Evolutionary conservation across 2,888 invertebrate genomes (phyloP), one percentile per base, ranked within the genome.

Genomic region (Zonitis immaculata): DNA sequence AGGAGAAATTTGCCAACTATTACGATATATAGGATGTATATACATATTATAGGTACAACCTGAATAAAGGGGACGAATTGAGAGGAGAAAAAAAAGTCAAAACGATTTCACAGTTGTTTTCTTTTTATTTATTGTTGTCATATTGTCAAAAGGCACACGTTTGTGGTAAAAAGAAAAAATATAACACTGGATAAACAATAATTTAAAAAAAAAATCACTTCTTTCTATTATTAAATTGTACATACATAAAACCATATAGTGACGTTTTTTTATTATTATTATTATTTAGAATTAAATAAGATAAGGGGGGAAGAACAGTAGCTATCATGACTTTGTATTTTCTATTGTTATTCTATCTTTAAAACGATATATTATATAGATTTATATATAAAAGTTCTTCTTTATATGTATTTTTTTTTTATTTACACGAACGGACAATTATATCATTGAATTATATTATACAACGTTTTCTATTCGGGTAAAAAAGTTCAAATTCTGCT

Each of bases 381-480:
- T 22, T 4, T 3, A 27, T 30, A 2, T 35, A 35, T 35, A 35
- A 35, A 16, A 35, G 9, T 8, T 35, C 35, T 35, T 35, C 6
- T 35, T 35, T 35, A n/a, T n/a, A n/a, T n/a, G n/a, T n/a, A n/a
- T 69, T 52, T 56, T 52, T 47, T 52, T 57, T 73, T 73, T 73
- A 73, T 73, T 72, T 72, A 73, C 72, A 68, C 68, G 68, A 71
- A 67, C 69, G 73, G 68, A 74, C 74, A 75, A 75, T 75, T 73
- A 74, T 73, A 73, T 73, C 71, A 74, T 72, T 72, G 75, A 75
- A 74, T 75, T 74, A n/a, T n/a, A n/a, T n/a, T n/a, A n/a, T n/a
- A 72, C 69, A 70, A 71, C 62, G 67, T 67, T 72, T 71, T 67
- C 63, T 64, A 62, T 64, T 56, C 35, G 35, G 65, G 65, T 69